A percentile compares a stretch with the other conserved stretches of the same genome.
Conservation (phyloP, 37 sponge, comb jelly and placozoan genomes). For the Chondrilla cf. caribensis region DNA sequence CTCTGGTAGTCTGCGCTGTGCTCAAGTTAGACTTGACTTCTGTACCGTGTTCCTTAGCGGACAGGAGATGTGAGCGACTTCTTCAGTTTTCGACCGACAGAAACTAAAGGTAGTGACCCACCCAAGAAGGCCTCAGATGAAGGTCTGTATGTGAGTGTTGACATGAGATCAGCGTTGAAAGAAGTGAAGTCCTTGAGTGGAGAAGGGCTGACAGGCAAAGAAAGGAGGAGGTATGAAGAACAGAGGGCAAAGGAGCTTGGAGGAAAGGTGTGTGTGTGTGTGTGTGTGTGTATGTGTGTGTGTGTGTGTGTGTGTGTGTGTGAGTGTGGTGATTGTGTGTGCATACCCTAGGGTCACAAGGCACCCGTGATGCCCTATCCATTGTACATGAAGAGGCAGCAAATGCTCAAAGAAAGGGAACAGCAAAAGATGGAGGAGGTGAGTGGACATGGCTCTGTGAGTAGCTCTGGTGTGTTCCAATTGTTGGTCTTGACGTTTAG, state of each 20-base stretch:
- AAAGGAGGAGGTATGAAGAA: background rate
- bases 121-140: no score
- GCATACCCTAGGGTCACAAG: conserved; percentile 3
- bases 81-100: background rate
- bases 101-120: no score
- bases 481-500: background rate
- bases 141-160: background rate
- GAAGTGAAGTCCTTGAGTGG: background rate
- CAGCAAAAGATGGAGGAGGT: conserved; percentile 1
- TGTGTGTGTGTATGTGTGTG: background rate
- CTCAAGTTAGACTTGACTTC: no score
- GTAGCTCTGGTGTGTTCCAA: no score
- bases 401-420: background rate
- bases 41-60: no score
- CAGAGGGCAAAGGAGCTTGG: conserved; percentile 13
- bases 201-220: background rate
- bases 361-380: background rate
- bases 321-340: background rate
- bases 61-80: background rate
- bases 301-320: background rate
- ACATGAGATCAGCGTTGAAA: background rate
- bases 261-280: background rate
- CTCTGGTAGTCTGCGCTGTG: no score
- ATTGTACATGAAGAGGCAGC: background rate
- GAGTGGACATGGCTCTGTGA: background rate